Percentiles rank a stretch among this genome's conserved stretches.
Conservation (phyloP, 2,797 vertebrate species). For the Phalloptychus januarius region DNA sequence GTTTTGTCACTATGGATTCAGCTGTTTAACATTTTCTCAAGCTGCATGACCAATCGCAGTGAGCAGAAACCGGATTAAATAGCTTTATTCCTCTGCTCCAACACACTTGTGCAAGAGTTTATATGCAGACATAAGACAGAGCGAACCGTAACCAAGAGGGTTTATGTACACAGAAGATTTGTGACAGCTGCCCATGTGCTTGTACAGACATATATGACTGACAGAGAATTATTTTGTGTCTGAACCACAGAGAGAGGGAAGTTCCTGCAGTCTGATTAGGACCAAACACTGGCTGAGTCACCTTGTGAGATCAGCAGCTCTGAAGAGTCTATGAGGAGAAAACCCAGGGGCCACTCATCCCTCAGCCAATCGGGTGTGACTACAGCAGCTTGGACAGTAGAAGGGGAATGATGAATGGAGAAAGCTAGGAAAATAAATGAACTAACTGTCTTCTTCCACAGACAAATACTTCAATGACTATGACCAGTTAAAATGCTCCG, state of each 20-base stretch:
- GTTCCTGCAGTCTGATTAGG: constrained; percentile 64
- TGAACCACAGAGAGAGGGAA: constrained; percentile 51
- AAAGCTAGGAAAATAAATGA: constrained; percentile 71
- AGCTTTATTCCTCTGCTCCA: constrained; percentile 39
- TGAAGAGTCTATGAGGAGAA: constrained; percentile 38
- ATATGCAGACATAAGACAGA: constrained; percentile 18
- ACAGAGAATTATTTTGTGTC: constrained; percentile 64
- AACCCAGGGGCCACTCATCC: constrained; percentile 8
- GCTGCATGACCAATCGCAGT: constrained; percentile 66
- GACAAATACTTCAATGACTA: constrained; percentile 61
- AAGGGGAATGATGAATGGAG: constrained; percentile 67
- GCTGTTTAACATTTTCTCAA: constrained; percentile 73
- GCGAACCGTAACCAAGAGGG: constrained; percentile 24
- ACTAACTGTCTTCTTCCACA: constrained; percentile 67
- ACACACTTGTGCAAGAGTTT: constrained; percentile 25
- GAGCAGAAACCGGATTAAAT: constrained; percentile 76
- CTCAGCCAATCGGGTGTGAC: constrained; percentile 53
- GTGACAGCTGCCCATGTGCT: constrained; percentile 47
- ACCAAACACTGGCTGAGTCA: constrained; percentile 45
- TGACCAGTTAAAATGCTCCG: constrained; percentile 37
- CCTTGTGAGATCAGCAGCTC: constrained; percentile 39
- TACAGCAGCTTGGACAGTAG: constrained; percentile 60
- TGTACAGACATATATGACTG: constrained; percentile 57
- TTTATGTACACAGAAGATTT: constrained; percentile 23
- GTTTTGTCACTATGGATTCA: constrained; percentile 66